These are phyloP conservation scores for Drosophila teissieri DNA, from an alignment of 1,140 invertebrate genomes.

Conservation along the genomic window DNA sequence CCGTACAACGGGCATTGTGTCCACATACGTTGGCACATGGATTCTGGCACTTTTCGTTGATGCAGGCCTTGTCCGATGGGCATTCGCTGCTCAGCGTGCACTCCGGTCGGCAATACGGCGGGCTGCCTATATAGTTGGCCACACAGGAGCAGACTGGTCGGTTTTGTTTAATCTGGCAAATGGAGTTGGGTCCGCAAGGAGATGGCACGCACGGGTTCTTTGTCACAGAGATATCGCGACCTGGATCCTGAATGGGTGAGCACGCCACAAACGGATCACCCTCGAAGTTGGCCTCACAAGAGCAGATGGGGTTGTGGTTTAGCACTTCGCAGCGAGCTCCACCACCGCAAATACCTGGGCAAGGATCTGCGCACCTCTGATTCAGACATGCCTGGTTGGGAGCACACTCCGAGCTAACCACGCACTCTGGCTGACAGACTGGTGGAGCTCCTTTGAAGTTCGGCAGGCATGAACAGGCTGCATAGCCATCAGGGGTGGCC, in stretches of 20 bases:
- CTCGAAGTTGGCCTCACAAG: slow-evolving; percentile 89
- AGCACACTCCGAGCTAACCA: slow-evolving; percentile 91
- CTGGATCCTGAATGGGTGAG: slow-evolving; percentile 85
- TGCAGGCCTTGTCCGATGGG: slow-evolving; percentile 90
- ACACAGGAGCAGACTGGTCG: slow-evolving; percentile 92
- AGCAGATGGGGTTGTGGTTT: slow-evolving; percentile 93
- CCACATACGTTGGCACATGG: slow-evolving; percentile 92
- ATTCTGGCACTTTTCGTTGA: slow-evolving; percentile 91
- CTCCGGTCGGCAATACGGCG: slow-evolving; percentile 90
- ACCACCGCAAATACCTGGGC: slow-evolving; percentile 91
- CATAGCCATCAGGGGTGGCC: slow-evolving; percentile 88
- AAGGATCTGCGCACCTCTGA: slow-evolving; percentile 91
- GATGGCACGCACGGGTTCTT: slow-evolving; percentile 91
- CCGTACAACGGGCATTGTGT: slow-evolving; percentile 91
- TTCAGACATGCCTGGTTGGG: slow-evolving; percentile 92
- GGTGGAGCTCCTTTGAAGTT: slow-evolving; percentile 92
- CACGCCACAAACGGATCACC: slow-evolving; percentile 93
- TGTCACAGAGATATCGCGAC: slow-evolving; percentile 75
- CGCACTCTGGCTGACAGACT: slow-evolving; percentile 91
- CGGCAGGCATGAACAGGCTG: slow-evolving; percentile 92
- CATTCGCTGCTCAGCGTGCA: slow-evolving; percentile 92
- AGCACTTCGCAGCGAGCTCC: slow-evolving; percentile 90
- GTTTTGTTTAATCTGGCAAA: slow-evolving; percentile 92
- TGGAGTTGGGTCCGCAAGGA: slow-evolving; percentile 93
- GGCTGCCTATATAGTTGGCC: slow-evolving; percentile 90